These are phyloP conservation scores for Umimayanthus chanpuru DNA, from an alignment of 92 coral and sea anemone genomes.

Conservation along the genomic window DNA sequence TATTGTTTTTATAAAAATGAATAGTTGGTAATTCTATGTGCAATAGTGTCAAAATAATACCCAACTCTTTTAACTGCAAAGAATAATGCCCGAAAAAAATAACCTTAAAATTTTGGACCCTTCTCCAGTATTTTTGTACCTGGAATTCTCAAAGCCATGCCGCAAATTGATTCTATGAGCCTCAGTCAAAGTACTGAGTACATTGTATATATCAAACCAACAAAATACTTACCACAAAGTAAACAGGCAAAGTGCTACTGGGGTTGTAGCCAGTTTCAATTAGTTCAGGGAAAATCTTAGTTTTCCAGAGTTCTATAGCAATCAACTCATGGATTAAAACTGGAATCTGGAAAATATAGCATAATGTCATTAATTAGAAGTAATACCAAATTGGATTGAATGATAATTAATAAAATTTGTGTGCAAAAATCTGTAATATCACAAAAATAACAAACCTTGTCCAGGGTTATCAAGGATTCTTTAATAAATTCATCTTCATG, in stretches of 20 bases:
- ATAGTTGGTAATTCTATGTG: too few species aligned
- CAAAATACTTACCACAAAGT: constrained; percentile 84
- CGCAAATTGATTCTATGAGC: too few species aligned
- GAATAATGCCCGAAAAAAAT: too few species aligned
- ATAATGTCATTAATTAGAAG: neutral
- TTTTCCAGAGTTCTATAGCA: constrained; percentile 93
- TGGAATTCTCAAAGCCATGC: too few species aligned
- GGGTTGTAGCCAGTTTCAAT: constrained; percentile 75
- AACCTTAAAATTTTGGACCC: too few species aligned
- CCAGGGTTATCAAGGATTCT: constrained; percentile 83
- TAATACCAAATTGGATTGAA: neutral
- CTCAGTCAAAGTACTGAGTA: too few species aligned
- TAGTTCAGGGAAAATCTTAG: constrained; percentile 77
- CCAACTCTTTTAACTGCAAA: too few species aligned
- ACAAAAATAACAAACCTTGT: constrained; percentile 60
- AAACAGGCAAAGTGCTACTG: constrained; percentile 84
- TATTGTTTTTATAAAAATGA: too few species aligned
- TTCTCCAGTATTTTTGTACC: too few species aligned
- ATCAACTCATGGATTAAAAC: constrained; percentile 84
- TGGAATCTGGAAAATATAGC: constrained; percentile 63
- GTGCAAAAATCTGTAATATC: too few species aligned
- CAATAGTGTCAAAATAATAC: too few species aligned
- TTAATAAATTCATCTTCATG: constrained; percentile 93
- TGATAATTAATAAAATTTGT: neutral
- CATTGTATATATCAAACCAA: too few species aligned